Base-by-base conservation (phyloP, 2,888 invertebrate species). In the Eutolmus rufibarbis region DNA sequence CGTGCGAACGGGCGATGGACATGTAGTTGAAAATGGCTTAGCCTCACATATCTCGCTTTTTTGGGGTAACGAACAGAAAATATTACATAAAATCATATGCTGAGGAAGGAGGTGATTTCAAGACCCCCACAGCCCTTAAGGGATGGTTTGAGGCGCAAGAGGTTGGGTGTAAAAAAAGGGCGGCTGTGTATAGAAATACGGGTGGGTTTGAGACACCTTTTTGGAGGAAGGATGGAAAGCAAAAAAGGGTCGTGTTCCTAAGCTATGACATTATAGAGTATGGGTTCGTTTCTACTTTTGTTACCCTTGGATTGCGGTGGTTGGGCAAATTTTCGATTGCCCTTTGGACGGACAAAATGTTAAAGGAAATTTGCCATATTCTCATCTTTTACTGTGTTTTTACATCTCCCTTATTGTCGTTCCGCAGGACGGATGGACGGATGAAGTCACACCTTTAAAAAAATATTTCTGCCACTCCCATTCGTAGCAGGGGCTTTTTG, bases 11-110 rank as follows among this genome's bases (percentile, higher is more conserved):
- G 5, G 1, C 37, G 57, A 66, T 82, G 82, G 82, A 82, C 82
- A 82, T 79, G 51, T 66, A 66, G 51, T 28, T 8, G 79, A 79
- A 56, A 56, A 37, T 82, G 82, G 82, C 34, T 34, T 82, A 57
- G 57, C n/a, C 66, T 66, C 82, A 66, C 66, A 82, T 82, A 37
- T 57, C 82, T 57, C 16, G 57, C 82, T 82, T 57, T 82, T 82
- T 82, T 82, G 57, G 82, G 37, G 57, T 57, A 82, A 82, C 82
- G 66, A 82, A 82, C 82, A 57, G 82, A 82, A 82, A 82, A 82
- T 82, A 82, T 82, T 57, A 82, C 57, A 82, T 82, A 57, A 82
- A 82, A 82, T 82, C 66, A 82, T 82, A 82, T 82, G 82, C 82
- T 12, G 40, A 40, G 23, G 37, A 82, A 82, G 23, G 57, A 66